Conservation (phyloP, 2,888 invertebrate genomes). For the Pemphredon lugubris region DNA sequence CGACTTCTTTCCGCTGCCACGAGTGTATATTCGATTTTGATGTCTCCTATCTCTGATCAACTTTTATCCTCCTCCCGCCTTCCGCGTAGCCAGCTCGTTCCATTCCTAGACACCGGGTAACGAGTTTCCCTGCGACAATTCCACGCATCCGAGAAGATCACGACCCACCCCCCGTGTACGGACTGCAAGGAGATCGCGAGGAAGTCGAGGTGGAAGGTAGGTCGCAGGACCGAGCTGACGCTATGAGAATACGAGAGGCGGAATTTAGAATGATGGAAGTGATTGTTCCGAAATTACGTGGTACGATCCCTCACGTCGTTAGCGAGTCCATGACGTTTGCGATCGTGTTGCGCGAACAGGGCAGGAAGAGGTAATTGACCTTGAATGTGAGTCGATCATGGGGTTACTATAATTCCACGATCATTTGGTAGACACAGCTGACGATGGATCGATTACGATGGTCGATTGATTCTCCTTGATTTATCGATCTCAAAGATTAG, state of each 20-base stretch:
- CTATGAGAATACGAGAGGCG: constrained; percentile 51
- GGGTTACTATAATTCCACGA: background rate
- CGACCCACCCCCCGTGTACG: constrained; percentile 39
- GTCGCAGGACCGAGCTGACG: constrained; percentile 48
- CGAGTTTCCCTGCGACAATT: constrained; percentile 56
- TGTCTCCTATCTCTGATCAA: constrained; percentile 18
- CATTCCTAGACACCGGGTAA: constrained; percentile 38
- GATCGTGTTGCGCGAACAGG: constrained; percentile 16
- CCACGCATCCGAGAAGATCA: constrained; percentile 51
- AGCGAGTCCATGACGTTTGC: constrained; percentile 33
- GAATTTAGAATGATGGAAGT: constrained; percentile 62
- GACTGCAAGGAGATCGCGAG: constrained; percentile 24
- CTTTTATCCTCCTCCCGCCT: background rate
- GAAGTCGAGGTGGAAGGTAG: constrained; percentile 31
- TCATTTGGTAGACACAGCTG: background rate
- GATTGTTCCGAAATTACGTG: constrained; percentile 63
- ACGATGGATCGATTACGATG: no score
- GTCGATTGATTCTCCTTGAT: no score
- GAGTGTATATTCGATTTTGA: background rate
- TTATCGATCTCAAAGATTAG: no score
- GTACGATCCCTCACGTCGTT: constrained; percentile 51
- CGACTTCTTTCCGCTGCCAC: no score
- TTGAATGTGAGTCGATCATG: constrained; percentile 28
- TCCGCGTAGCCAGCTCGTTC: constrained; percentile 40
- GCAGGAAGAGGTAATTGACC: constrained; percentile 33